Evolutionary conservation across 2,113 vertebrate genomes (phyloP).

Genomic region (Corythoichthys intestinalis): DNA sequence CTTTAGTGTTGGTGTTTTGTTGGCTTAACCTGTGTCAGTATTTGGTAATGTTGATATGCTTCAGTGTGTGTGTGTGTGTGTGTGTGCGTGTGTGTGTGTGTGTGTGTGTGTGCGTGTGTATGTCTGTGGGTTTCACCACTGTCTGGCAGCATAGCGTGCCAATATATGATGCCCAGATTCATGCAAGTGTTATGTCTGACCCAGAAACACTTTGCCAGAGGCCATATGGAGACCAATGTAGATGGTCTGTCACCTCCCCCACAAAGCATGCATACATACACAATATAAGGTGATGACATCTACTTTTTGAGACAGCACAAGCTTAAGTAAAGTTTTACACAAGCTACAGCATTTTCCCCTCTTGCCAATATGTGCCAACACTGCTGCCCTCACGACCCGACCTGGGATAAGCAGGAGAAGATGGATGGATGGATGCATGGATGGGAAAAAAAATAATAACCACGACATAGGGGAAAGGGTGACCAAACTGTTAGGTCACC

Average conservation of each 20-base stretch:
- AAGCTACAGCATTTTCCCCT: background rate
- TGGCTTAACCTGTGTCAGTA: background rate
- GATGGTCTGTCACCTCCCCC: slow-evolving; percentile 31
- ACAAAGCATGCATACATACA: slow-evolving; percentile 9
- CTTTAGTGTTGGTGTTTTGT: slow-evolving; percentile 5
- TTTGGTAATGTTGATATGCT: slow-evolving; percentile 1
- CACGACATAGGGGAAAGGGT: too few relatives aligned
- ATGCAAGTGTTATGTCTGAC: slow-evolving; percentile 55
- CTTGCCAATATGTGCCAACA: background rate
- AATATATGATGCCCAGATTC: slow-evolving; percentile 42
- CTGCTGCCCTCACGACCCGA: too few relatives aligned
- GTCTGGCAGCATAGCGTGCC: slow-evolving; percentile 33
- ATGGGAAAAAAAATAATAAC: too few relatives aligned
- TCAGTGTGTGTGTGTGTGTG: background rate
- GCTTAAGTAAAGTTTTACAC: slow-evolving; percentile 28
- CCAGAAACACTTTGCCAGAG: slow-evolving; percentile 59
- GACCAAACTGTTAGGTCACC: too few relatives aligned
- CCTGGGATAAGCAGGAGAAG: too few relatives aligned
- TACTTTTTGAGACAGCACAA: slow-evolving; percentile 27
- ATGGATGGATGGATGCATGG: too few relatives aligned
- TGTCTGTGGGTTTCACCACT: slow-evolving; percentile 10
- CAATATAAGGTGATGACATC: slow-evolving; percentile 26
- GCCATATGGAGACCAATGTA: slow-evolving; percentile 37
- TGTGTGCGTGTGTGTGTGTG: slow-evolving; percentile 9
- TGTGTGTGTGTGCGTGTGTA: slow-evolving; percentile 10